phyloP scores from a whole-genome alignment of 2,888 invertebrate species.

The Euplexia lucipara region DNA sequence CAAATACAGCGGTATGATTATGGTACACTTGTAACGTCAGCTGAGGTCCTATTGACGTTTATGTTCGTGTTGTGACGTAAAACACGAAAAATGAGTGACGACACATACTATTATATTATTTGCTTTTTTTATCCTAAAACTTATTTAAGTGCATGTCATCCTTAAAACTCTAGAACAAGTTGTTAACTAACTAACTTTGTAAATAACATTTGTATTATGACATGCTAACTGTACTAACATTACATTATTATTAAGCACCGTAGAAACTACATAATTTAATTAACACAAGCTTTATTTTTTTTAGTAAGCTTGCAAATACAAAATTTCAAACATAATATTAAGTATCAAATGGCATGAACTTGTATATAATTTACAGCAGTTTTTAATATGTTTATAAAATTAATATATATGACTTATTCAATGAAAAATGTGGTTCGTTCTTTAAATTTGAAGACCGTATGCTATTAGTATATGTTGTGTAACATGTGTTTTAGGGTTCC shows the following conservation, averaged over 20 bases:
- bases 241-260: conserved; percentile 11
- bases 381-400: conserved; percentile 10
- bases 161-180: neutral
- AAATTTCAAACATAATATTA: conserved; percentile 6
- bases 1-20: neutral
- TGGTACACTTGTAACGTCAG: conserved; percentile 4
- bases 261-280: conserved; percentile 1
- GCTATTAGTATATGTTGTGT: neutral
- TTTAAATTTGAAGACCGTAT: conserved; percentile 19
- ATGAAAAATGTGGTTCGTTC: conserved; percentile 26
- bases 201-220: conserved; percentile 30
- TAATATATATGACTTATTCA: conserved; percentile 11
- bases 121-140: conserved; percentile 5
- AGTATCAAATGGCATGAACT: conserved; percentile 50
- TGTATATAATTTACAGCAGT: conserved; percentile 26
- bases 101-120: conserved; percentile 16
- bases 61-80: conserved; percentile 4
- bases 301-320: conserved; percentile 24
- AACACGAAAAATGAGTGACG: conserved; percentile 17
- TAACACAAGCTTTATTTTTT: conserved; percentile 17
- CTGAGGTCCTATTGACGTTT: neutral
- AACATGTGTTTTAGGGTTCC: neutral
- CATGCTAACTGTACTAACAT: conserved; percentile 27
- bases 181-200: conserved; percentile 14
- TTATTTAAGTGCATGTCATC: conserved; percentile 22